Evolutionary conservation across 2,888 invertebrate species (phyloP).

Genomic region (Acanthacorydalis orientalis): DNA sequence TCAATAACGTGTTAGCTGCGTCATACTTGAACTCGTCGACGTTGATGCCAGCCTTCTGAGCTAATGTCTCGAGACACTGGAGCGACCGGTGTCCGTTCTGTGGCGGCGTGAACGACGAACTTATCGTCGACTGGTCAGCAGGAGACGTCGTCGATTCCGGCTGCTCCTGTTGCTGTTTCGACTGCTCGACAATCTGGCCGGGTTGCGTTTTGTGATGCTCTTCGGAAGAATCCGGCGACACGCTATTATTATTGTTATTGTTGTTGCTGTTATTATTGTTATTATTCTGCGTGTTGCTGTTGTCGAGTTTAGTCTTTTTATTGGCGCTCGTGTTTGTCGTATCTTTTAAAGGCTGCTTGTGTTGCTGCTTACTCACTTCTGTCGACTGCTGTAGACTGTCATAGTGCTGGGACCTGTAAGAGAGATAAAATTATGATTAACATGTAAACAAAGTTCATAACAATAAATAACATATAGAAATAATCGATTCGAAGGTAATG

Average conservation of each 20-base stretch:
- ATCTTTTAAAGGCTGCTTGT: conserved; percentile 26
- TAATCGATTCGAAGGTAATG: too few species aligned
- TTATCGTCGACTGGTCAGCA: background rate
- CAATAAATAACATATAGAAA: too few species aligned
- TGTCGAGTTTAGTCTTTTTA: conserved; percentile 14
- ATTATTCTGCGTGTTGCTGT: conserved; percentile 17
- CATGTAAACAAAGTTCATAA: too few species aligned
- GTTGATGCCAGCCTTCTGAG: conserved; percentile 56
- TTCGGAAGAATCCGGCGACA: background rate
- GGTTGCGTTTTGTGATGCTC: background rate
- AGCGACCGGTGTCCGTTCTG: conserved; percentile 29
- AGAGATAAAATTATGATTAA: background rate
- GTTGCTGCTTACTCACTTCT: conserved; percentile 15
- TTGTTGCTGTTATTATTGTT: conserved; percentile 4
- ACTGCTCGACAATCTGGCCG: background rate
- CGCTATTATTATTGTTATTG: background rate
- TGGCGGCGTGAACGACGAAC: conserved; percentile 6
- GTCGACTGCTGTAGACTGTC: conserved; percentile 36
- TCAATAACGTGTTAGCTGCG: conserved; percentile 43
- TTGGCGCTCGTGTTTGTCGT: conserved; percentile 22
- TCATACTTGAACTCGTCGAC: conserved; percentile 57
- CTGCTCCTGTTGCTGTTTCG: background rate
- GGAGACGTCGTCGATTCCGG: background rate
- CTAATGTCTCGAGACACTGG: conserved; percentile 54
- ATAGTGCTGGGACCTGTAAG: conserved; percentile 42